Conservation (phyloP, 2,888 invertebrate genomes). For the Ormyrus labotus region DNA sequence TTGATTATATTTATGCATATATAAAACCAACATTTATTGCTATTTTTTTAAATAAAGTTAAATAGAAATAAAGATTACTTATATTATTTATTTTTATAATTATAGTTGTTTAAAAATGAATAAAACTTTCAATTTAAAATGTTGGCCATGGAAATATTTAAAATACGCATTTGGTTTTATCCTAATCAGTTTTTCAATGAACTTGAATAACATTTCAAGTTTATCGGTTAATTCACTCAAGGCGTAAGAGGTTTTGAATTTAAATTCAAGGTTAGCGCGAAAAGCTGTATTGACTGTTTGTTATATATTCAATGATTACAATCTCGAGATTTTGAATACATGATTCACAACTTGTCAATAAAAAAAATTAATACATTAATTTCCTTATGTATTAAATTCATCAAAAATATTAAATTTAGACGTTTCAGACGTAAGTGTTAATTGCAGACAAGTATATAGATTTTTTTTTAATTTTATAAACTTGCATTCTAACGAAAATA, state of each 20-base stretch:
- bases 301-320: conserved; percentile 14
- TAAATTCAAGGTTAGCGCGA: conserved; percentile 32
- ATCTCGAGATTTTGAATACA: not conserved
- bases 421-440: too few species aligned
- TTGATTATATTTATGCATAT: not conserved
- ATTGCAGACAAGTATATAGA: too few species aligned
- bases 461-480: too few species aligned
- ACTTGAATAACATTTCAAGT: conserved; percentile 48
- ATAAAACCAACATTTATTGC: not conserved
- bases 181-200: conserved; percentile 50
- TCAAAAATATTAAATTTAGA: too few species aligned
- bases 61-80: not conserved
- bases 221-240: conserved; percentile 50
- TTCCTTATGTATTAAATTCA: too few species aligned
- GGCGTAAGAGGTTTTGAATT: conserved; percentile 41
- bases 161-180: conserved; percentile 35
- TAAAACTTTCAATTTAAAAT: not conserved
- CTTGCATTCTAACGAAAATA: too few species aligned
- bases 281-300: conserved; percentile 38
- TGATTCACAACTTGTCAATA: conserved; percentile 14
- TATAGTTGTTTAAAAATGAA: not conserved
- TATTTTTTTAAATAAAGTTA: not conserved
- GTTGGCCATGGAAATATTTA: not conserved
- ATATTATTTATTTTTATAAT: not conserved
- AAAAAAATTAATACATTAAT: not conserved